Evolutionary conservation across 2,113 vertebrate species (phyloP).

Genomic region (Cyrtonyx montezumae): DNA sequence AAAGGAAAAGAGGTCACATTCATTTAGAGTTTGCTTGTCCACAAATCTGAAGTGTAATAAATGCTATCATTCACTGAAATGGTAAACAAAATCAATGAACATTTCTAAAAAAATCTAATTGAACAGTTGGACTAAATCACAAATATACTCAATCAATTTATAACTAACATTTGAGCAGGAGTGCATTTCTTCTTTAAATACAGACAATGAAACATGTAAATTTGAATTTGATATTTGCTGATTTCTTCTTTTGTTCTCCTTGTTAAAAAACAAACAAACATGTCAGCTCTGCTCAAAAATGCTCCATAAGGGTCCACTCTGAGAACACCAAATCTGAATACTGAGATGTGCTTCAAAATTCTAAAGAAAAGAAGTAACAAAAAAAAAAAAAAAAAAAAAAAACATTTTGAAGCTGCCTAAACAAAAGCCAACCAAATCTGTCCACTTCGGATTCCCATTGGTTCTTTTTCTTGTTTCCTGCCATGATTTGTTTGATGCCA

Average conservation of each 20-base stretch:
- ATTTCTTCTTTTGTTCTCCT: neutral
- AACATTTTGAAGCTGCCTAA: neutral
- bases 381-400: neutral
- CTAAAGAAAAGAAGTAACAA: neutral
- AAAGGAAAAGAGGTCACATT: neutral
- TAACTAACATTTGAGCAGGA: neutral
- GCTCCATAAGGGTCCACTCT: neutral
- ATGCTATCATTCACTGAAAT: conserved; percentile 43
- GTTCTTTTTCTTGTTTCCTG: neutral
- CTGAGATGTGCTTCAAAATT: neutral
- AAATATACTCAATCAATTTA: conserved; percentile 31
- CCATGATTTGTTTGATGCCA: neutral
- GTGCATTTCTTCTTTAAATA: neutral
- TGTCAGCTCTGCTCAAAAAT: neutral
- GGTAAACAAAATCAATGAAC: conserved; percentile 11
- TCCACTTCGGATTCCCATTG: neutral
- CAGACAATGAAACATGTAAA: neutral
- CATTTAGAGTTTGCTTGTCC: conserved; percentile 24
- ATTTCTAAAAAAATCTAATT: conserved; percentile 54
- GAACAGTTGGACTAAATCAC: conserved; percentile 54
- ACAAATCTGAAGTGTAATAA: conserved; percentile 45
- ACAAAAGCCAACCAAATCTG: neutral
- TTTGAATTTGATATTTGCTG: accelerated
- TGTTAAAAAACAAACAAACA: too few relatives aligned
- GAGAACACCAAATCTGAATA: neutral